Percentiles rank a stretch among this genome's conserved stretches.
Evolutionary conservation across 2,113 vertebrate species (phyloP).

Genomic region (Tautogolabrus adspersus): DNA sequence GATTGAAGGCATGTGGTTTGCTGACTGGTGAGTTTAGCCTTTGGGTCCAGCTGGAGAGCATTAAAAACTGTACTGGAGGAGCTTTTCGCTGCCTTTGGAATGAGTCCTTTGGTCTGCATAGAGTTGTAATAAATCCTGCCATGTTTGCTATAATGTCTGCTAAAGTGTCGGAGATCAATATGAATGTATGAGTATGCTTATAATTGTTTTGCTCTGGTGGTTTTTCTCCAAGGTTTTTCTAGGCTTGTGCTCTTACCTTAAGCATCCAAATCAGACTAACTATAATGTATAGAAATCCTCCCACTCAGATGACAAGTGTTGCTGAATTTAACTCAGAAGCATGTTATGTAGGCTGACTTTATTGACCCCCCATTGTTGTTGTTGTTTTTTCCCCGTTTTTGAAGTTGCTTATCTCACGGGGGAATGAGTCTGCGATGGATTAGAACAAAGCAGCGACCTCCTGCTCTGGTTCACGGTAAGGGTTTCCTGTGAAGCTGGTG

Average conservation of each 20-base stretch:
- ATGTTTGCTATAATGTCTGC: not conserved
- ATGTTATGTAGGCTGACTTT: not conserved
- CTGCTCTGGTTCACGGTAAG: not conserved
- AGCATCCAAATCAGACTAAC: not conserved
- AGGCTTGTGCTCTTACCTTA: not conserved
- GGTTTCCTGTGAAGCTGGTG: not conserved
- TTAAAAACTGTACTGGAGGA: constrained; percentile 47
- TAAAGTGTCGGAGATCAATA: constrained; percentile 7
- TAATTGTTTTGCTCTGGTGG: not conserved
- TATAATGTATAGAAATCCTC: not conserved
- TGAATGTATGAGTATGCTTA: not conserved
- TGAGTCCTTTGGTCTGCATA: not conserved
- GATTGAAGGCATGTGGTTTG: constrained; percentile 39
- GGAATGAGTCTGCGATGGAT: not conserved
- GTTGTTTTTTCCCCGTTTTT: constrained; percentile 1
- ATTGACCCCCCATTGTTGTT: not conserved
- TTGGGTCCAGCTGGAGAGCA: constrained; percentile 51
- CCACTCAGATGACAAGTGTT: not conserved
- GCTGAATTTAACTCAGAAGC: constrained; percentile 9
- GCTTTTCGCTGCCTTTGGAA: constrained; percentile 43
- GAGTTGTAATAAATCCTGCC: constrained; percentile 15
- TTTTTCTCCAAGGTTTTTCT: not conserved
- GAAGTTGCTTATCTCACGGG: constrained; percentile 21
- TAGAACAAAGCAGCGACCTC: not conserved
- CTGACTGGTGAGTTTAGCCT: constrained; percentile 38